Evolutionary conservation across 2,113 vertebrate genomes (phyloP).

Genomic region (Tetrao urogallus): DNA sequence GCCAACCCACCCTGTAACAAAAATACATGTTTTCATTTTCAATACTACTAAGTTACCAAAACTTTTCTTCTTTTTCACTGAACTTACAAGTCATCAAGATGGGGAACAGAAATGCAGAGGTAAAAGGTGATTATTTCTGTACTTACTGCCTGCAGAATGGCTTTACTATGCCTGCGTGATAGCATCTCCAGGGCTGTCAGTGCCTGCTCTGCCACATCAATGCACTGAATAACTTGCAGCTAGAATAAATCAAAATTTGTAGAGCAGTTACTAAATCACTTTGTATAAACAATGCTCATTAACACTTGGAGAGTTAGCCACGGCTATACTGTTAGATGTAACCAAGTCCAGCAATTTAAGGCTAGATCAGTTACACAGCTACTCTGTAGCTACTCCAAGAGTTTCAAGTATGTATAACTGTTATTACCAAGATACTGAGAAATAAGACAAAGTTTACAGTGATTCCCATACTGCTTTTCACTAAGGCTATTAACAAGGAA

Average conservation of each 20-base stretch:
- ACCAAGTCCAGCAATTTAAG: background rate
- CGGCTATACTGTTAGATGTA: background rate
- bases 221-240: constrained; percentile 99
- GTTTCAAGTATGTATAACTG: background rate
- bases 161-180: constrained; percentile 98
- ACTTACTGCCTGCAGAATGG: constrained; percentile 97
- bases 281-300: background rate
- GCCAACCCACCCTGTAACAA: constrained; percentile 91
- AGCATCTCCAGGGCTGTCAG: constrained; percentile 98
- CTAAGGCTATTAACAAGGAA: background rate
- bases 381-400: background rate
- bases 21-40: constrained; percentile 3
- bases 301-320: background rate
- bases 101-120: background rate
- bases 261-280: background rate
- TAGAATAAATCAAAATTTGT: constrained; percentile 68
- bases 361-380: background rate
- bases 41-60: background rate
- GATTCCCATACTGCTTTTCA: background rate
- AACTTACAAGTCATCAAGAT: background rate
- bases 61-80: background rate
- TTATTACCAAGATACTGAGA: too few species aligned
- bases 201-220: constrained; percentile 98
- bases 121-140: background rate
- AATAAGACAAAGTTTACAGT: background rate